phyloP scores from a whole-genome alignment of 2,797 vertebrate genomes.

The Borostomias antarcticus region DNA sequence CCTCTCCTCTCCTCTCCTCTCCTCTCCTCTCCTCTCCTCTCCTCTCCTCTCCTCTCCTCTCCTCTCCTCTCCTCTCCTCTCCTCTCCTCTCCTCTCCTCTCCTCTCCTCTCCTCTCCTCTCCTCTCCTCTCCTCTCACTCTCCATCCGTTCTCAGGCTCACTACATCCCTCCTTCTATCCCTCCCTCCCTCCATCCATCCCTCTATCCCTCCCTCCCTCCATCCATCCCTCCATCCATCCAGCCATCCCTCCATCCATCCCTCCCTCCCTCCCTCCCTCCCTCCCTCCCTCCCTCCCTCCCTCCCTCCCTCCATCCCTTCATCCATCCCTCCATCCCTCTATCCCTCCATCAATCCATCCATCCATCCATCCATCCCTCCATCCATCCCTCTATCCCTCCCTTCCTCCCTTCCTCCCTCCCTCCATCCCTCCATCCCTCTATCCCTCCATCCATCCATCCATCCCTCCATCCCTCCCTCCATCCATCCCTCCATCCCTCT shows the following conservation, averaged over 20 bases:
- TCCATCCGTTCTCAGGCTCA: too few relatives aligned
- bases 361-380: background rate
- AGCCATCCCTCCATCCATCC: too few relatives aligned
- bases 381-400: background rate
- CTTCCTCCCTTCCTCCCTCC: too few relatives aligned
- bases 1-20: too few relatives aligned
- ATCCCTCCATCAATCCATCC: background rate
- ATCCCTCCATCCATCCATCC: too few relatives aligned
- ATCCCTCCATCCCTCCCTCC: too few relatives aligned
- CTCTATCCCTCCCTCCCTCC: too few relatives aligned
- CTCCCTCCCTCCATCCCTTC: background rate
- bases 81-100: background rate
- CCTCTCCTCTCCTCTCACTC: background rate
- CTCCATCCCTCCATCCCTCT: too few relatives aligned
- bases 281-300: background rate
- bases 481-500: too few relatives aligned
- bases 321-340: background rate
- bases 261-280: background rate
- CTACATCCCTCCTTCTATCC: background rate
- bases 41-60: background rate
- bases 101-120: background rate
- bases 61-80: background rate
- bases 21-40: background rate
- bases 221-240: too few relatives aligned
- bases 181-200: too few relatives aligned